Evolutionary conservation across 2,113 vertebrate genomes (phyloP).

Genomic region (Alaudala cheleensis): DNA sequence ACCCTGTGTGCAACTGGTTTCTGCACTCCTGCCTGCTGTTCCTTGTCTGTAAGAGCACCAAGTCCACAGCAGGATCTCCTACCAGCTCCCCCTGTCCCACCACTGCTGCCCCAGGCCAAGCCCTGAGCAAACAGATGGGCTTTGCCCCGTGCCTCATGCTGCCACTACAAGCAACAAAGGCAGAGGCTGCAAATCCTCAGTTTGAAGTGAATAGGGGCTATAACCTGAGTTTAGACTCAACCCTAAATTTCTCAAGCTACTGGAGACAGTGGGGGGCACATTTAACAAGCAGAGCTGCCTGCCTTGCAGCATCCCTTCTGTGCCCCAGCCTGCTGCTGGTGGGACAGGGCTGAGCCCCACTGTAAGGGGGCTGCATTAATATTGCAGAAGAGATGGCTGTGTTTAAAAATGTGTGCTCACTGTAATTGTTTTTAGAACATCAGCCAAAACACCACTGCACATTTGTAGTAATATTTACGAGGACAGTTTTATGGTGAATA

Average conservation of each 20-base stretch:
- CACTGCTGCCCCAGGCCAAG: accelerated
- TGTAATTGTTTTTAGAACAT: background rate
- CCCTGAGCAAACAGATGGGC: background rate
- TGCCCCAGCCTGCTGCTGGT: accelerated
- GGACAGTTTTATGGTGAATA: background rate
- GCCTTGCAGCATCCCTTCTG: background rate
- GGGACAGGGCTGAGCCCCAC: background rate
- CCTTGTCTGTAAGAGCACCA: background rate
- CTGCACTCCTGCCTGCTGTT: background rate
- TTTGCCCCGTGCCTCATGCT: background rate
- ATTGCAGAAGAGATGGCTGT: background rate
- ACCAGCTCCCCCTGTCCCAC: background rate
- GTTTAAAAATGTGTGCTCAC: background rate
- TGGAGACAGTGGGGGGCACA: accelerated
- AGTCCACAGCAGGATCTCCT: background rate
- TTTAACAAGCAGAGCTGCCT: background rate
- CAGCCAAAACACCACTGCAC: background rate
- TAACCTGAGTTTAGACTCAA: background rate
- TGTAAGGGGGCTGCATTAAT: accelerated
- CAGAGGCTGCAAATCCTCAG: background rate
- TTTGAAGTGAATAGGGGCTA: background rate
- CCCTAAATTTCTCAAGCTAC: background rate
- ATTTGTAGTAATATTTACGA: background rate
- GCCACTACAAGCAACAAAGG: background rate
- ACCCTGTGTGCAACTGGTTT: background rate